Evolutionary conservation across 2,888 invertebrate species (phyloP), one percentile per base, ranked within the genome.

Genomic region (Hecatera dysodea): DNA sequence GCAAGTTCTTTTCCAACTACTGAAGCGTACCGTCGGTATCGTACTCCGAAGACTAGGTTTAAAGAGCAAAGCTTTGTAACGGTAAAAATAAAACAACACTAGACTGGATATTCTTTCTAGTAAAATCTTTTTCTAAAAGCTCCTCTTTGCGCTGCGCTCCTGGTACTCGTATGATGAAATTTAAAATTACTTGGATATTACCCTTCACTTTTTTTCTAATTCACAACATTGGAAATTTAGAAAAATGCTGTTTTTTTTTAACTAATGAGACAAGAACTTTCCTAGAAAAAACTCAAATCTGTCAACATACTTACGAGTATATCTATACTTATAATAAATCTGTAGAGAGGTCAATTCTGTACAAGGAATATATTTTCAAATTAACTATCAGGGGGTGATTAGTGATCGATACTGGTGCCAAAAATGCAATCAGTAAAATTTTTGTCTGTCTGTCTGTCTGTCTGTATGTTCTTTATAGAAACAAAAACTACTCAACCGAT

Each of bases 21-120:
- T 53, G 59, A 60, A 79, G 27, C 65, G 70, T 50, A 46, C 44
- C 42, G n/a, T 52, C 27, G 9, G 63, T 52, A 80, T 80, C 46
- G 65, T 56, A 44, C 57, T 72, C 57, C 22, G 19, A 53, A 63
- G 62, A 62, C 39, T 52, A 60, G 46, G 36, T 62, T 68, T 57
- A 75, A 78, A 79, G 61, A 67, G 71, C 67, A 62, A 82, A 74
- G 39, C 64, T 65, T 55, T 69, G 80, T 67, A 67, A 55, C 48
- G n/a, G 52, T 56, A 61, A 64, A 70, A 78, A 66, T 55, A 78
- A 62, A 71, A 75, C 42, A 69, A 80, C 65, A 65, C 19, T 60
- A 15, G 17, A 67, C 33, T 72, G 44, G 52, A 62, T 72, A 57
- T 56, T 63, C 52, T 79, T 75, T 48, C 66, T 74, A 12, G 29